Percentiles rank a stretch among this genome's conserved stretches.
Evolutionary conservation across 2,888 invertebrate genomes (phyloP).

Genomic region (Liodrosophila aerea): DNA sequence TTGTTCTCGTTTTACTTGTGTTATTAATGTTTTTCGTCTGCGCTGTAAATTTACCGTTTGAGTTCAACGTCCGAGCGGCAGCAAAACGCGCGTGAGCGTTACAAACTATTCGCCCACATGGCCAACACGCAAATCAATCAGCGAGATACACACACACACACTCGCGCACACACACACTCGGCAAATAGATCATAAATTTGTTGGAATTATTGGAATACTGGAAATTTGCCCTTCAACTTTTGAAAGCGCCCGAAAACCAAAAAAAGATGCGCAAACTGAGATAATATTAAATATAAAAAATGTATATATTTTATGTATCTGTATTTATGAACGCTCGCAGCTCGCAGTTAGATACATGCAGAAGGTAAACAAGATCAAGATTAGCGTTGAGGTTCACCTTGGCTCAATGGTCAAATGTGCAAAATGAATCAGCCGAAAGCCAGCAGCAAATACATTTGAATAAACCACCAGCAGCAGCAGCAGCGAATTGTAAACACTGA

Average conservation of each 20-base stretch:
- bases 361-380: conserved; percentile 76
- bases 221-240: conserved; percentile 57
- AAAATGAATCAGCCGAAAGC: conserved; percentile 69
- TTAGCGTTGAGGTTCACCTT: conserved; percentile 74
- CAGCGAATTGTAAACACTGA: conserved; percentile 67
- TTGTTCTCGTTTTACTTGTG: conserved; percentile 38
- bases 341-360: conserved; percentile 49
- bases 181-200: conserved; percentile 44
- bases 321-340: conserved; percentile 34
- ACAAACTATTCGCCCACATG: conserved; percentile 64
- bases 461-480: conserved; percentile 26
- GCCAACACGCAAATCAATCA: conserved; percentile 61
- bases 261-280: conserved; percentile 62
- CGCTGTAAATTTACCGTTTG: conserved; percentile 75
- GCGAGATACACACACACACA: conserved; percentile 11
- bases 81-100: conserved; percentile 49
- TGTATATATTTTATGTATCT: neutral
- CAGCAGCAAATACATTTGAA: conserved; percentile 57
- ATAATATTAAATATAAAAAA: conserved; percentile 49
- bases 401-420: conserved; percentile 78
- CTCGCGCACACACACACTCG: neutral
- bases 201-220: conserved; percentile 3
- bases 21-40: conserved; percentile 36
- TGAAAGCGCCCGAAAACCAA: too few species aligned
- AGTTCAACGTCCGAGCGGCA: conserved; percentile 58